Evolutionary conservation across 2,797 vertebrate species (phyloP), one percentile per base, ranked within the genome.

Genomic region (Galaxias olidus): DNA sequence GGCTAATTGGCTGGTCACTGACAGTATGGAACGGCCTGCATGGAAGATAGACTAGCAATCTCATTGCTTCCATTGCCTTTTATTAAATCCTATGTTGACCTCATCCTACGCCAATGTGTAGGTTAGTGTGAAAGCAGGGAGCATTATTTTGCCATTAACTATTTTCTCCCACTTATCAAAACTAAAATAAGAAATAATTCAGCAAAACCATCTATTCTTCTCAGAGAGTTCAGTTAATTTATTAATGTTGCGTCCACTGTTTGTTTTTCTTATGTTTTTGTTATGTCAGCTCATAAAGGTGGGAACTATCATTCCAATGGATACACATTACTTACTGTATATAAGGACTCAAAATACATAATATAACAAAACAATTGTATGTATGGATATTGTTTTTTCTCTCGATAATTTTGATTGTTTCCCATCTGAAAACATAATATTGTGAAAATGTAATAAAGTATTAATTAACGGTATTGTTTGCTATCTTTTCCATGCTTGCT

Each of bases 361-460:
- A 52, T 63, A 52, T n/a, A n/a, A n/a, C n/a, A n/a, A n/a, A n/a
- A n/a, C n/a, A 54, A 82, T 76, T 84, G 84, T 86, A 66, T 43
- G 46, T 83, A 40, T 80, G 77, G 77, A 72, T 84, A 75, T 68
- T 44, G 54, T 61, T 59, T 55, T 30, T 55, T 42, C 50, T 50
- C 56, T 19, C 69, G 51, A 40, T 60, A 9, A 60, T 70, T 80
- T 68, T 76, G 59, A 80, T 74, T 52, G 54, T 48, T 82, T 74
- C 80, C 58, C 63, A 78, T 78, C 61, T 82, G 65, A 79, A 83
- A 72, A 83, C 78, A 83, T 84, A 73, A 63, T 76, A 80, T 84
- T 82, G 88, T 90, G 80, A 60, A 86, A 87, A 86, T 73, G 69
- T 76, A 87, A 82, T 82, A 79, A 85, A 80, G 64, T 76, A 59